Percentiles rank a stretch among this genome's conserved stretches.
Evolutionary conservation across 1,140 invertebrate species (phyloP).

Genomic region (Subanguina moxae): DNA sequence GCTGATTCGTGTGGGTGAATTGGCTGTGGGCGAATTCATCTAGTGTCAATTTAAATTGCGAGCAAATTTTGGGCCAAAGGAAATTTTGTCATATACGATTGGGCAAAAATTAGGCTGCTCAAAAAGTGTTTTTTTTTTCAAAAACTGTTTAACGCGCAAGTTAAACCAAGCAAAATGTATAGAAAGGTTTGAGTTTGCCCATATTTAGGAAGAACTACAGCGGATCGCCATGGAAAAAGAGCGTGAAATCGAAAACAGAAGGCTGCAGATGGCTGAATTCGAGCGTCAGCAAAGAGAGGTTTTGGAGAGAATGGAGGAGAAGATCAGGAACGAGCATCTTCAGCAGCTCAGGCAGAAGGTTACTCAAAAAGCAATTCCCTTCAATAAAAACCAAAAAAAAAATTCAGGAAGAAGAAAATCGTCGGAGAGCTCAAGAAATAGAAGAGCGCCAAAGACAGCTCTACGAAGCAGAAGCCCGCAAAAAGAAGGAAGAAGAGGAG

Average conservation of each 20-base stretch:
- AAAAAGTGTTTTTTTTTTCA: no score
- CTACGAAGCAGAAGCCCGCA: constrained; percentile 24
- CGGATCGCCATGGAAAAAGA: constrained; percentile 33
- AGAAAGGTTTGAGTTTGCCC: neutral
- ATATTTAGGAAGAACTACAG: constrained; percentile 30
- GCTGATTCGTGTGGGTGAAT: no score
- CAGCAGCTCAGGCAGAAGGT: constrained; percentile 12
- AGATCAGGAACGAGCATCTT: constrained; percentile 26
- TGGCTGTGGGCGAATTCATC: no score
- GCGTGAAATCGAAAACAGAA: constrained; percentile 32
- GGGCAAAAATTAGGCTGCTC: no score
- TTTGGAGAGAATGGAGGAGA: constrained; percentile 24
- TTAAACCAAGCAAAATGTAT: neutral
- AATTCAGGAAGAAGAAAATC: constrained; percentile 30
- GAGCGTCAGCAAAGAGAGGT: constrained; percentile 35
- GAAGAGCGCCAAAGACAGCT: constrained; percentile 25
- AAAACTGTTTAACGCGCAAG: neutral
- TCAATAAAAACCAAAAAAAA: no score
- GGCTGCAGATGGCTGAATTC: constrained; percentile 34
- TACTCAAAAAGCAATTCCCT: no score
- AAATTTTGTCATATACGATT: no score
- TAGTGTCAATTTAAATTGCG: no score
- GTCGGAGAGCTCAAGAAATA: constrained; percentile 28
- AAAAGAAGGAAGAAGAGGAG: constrained; percentile 28
- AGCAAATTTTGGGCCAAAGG: no score